Percentiles rank a stretch among this genome's conserved stretches.
These are phyloP conservation scores for Drosophila ercepeae DNA, from an alignment of 1,140 invertebrate genomes.

Conservation along the genomic window DNA sequence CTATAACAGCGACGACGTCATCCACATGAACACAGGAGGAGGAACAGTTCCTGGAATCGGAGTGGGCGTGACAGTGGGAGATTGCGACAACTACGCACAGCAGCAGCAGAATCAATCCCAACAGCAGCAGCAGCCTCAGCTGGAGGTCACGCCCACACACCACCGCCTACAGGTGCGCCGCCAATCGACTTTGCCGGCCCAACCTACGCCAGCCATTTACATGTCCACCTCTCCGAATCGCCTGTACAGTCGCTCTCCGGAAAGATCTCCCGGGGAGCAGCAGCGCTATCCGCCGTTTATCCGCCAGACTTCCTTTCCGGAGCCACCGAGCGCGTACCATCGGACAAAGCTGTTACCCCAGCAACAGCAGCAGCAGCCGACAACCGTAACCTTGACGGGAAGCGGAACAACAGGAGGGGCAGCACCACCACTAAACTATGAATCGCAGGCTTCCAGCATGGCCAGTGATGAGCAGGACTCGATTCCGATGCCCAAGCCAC, in stretches of 20 bases:
- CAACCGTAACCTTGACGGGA: constrained; percentile 18
- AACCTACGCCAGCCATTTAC: constrained; percentile 76
- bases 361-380: constrained; percentile 16
- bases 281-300: constrained; percentile 82
- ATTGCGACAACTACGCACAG: constrained; percentile 77
- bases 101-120: constrained; percentile 39
- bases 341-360: constrained; percentile 74
- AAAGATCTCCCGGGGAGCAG: constrained; percentile 76
- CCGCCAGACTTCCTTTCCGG: constrained; percentile 79
- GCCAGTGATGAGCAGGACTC: constrained; percentile 68
- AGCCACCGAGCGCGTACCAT: constrained; percentile 65
- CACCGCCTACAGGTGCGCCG: constrained; percentile 80
- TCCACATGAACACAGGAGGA: constrained; percentile 67
- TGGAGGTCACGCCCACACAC: constrained; percentile 63
- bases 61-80: constrained; percentile 39
- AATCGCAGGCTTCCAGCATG: constrained; percentile 62
- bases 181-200: constrained; percentile 79
- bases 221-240: constrained; percentile 83
- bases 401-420: neutral
- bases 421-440: constrained; percentile 56
- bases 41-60: constrained; percentile 10
- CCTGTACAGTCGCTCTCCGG: constrained; percentile 79
- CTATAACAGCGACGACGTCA: constrained; percentile 81
- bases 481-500: constrained; percentile 60
- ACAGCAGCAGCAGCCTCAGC: constrained; percentile 58